Evolutionary conservation across 2,888 invertebrate species (phyloP), one percentile per base, ranked within the genome.

Genomic region (Hirtodrosophila alboralis): DNA sequence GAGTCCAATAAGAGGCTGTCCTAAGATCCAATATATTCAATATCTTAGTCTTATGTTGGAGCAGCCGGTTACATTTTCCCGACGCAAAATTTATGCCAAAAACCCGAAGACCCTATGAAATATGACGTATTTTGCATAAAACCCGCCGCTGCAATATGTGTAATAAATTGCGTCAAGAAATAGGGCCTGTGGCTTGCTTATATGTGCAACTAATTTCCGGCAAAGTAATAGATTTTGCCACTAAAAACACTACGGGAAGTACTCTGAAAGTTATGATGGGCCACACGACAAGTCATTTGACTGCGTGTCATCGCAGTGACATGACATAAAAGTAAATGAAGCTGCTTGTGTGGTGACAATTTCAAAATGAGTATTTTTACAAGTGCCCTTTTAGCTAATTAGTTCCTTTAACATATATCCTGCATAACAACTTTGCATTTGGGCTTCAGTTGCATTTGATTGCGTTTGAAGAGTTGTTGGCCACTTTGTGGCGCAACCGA

Each of bases 181-280:
- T 26, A 12, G 13, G 8, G 33, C 30, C 18, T 34, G 31, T 28
- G 48, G 21, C 23, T 7, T 33, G 12, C n/a, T 10, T 18, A 51
- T 28, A 8, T 59, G 44, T 36, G 40, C 52, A 64, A 60, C 67
- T 86, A 78, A 86, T 84, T 84, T 81, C 86, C 81, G 63, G 31
- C 21, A 27, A 21, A 43, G 54, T 47, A 78, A 67, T 69, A 67
- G 57, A 47, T 53, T 67, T 47, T 12, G 14, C 14, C 30, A 33
- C 37, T 37, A 21, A 34, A 18, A 40, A 23, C 26, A 12, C 12
- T 13, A 31, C 27, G 27, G 34, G n/a, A 27, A 36, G 3, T 26
- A 10, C n/a, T 14, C 14, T 16, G 38, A 3, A 10, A 30, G 28
- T 14, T 49, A 26, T 18, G 27, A n/a, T 21, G 13, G 7, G 28